Base-by-base conservation (phyloP, 1,140 invertebrate species). In the Oreohelix idahoensis region DNA sequence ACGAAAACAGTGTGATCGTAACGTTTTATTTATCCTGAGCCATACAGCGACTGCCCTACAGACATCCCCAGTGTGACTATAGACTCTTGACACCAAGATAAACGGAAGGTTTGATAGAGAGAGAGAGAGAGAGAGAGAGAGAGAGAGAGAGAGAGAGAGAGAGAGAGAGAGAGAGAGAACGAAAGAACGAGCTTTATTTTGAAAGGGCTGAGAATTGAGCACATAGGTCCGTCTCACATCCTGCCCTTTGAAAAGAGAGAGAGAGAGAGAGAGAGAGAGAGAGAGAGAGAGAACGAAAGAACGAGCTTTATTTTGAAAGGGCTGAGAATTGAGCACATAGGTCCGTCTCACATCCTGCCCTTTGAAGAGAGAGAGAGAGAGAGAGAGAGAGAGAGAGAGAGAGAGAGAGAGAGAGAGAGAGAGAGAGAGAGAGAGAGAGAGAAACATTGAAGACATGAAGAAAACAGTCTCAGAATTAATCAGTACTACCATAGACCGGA, bases 401-500 rank as follows among this genome's bases (percentile, higher is more conserved):
- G 36, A 76, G 74, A 76, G 36, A 76, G 8, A 76, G 36, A 76
- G 74, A 76, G 38, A 76, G 74, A 76, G 4, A 71, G 74, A 76
- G 5, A 76, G 74, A 76, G 36, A 45, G 74, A 76, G 5, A 76
- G 74, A 76, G 36, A 76, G 74, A 76, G 38, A 76, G 36, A 76
- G 38, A 76, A 35, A 49, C 32, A 10, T 8, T 5, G 15, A 45
- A 45, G 42, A 45, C 42, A 45, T 8, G 15, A 5, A 45, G 42
- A 45, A 45, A 15, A 45, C 42, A 45, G 42, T 8, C 42, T 45
- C 42, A 45, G 42, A 45, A 5, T 45, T 45, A 8, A 45, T 15
- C 5, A 15, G 15, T 45, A 8, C 5, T 5, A 45, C 42, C 5
- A 45, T 5, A 45, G 42, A 45, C 42, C 15, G 15, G 42, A 45